Evolutionary conservation across 2,888 invertebrate genomes (phyloP), one percentile per base, ranked within the genome.

Genomic region (Pogonocherus hispidulus): DNA sequence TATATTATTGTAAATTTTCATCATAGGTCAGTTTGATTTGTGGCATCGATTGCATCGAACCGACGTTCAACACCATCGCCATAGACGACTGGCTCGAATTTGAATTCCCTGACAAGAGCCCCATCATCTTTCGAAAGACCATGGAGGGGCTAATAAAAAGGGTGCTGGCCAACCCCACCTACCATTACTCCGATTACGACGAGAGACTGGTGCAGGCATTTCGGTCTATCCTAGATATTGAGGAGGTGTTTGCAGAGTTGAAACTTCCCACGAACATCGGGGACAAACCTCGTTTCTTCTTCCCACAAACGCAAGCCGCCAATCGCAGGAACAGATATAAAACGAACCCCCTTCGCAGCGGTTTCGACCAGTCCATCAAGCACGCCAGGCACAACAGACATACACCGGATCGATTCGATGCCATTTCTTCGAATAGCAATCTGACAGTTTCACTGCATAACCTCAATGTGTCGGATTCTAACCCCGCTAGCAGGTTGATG

Each of bases 261-360:
- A 89, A 88, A 63, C 92, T 93, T 78, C 94, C 94, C 0, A 85
- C 88, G 4, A 93, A 93, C 0, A 91, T 94, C 67, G 94, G 94
- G 0, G 92, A 92, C 82, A 87, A 93, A 57, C 94, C 94, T 0
- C 89, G 91, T 75, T 92, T 92, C 1, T 84, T 77, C 23, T 74
- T 69, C 49, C 72, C 70, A 2, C 66, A 64, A 56, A 66, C 63
- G 5, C 60, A 66, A 3, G 1, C 16, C 14, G 46, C 23, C 41
- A 27, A 11, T 16, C 35, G 66, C 9, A 66, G 60, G 32, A 19
- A 18, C 9, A 60, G 60, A 11, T 46, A 41, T 20, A 32, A n/a
- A 9, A 0, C 16, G 11, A 55, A 63, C 14, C 44, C 44, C 1
- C 18, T 59, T 5, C 16, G 52, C 1, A 44, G 54, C 44, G 52